phyloP scores from a whole-genome alignment of 92 coral and sea anemone species.

The Zoanthus sociatus region DNA sequence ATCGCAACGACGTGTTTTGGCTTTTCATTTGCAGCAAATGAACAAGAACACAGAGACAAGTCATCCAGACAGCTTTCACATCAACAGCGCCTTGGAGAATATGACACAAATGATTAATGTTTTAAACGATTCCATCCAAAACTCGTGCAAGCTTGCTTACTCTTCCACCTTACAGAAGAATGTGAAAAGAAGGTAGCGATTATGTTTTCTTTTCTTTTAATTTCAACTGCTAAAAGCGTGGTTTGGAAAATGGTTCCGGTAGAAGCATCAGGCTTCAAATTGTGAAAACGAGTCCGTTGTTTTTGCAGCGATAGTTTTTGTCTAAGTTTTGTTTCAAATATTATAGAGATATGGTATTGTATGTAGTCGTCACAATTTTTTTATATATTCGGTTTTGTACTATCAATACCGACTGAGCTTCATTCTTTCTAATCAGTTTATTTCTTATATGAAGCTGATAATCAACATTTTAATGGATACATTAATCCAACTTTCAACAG shows the following conservation, averaged over 20 bases:
- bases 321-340: too few relatives aligned
- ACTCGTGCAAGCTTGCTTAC: constrained; percentile 79
- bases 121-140: constrained; percentile 97
- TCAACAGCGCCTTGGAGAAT: constrained; percentile 89
- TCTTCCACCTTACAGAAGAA: constrained; percentile 62
- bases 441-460: not conserved
- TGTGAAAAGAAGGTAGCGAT: constrained; percentile 64
- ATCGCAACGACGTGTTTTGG: not conserved
- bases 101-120: constrained; percentile 94
- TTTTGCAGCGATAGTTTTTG: too few relatives aligned
- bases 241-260: too few relatives aligned
- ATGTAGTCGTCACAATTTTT: too few relatives aligned
- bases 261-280: too few relatives aligned
- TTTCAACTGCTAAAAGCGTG: not conserved
- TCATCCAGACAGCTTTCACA: constrained; percentile 96
- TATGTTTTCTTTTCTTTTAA: not conserved
- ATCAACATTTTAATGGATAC: not conserved
- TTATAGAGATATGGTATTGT: too few relatives aligned
- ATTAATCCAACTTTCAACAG: constrained; percentile 30
- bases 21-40: constrained; percentile 77
- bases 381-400: too few relatives aligned
- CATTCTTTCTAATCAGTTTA: too few relatives aligned
- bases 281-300: too few relatives aligned
- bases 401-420: too few relatives aligned
- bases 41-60: constrained; percentile 90